These are phyloP conservation scores for Oscheius sp. DNA, from an alignment of 1,140 invertebrate genomes.

Conservation along the genomic window DNA sequence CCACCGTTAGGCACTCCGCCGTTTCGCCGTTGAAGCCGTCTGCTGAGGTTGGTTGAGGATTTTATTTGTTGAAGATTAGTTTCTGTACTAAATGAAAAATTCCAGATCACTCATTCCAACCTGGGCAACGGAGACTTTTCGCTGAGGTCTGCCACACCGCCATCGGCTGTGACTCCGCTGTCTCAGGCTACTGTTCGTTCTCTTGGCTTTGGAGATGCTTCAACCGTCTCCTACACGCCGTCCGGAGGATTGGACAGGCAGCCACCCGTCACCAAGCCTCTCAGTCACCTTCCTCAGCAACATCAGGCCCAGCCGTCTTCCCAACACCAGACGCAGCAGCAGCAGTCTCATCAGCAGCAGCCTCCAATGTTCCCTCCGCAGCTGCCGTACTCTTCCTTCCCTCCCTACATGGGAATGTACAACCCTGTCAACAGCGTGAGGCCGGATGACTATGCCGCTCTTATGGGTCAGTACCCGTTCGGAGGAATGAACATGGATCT, in stretches of 20 bases:
- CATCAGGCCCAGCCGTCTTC: constrained; percentile 5
- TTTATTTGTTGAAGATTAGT: neutral
- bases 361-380: constrained; percentile 21
- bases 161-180: neutral
- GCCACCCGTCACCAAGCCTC: neutral
- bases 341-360: constrained; percentile 1
- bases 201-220: constrained; percentile 10
- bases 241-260: neutral
- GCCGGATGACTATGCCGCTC: constrained; percentile 11
- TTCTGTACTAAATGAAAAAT: too few species aligned
- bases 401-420: constrained; percentile 25
- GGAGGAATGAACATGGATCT: constrained; percentile 7
- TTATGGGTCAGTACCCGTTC: constrained; percentile 15
- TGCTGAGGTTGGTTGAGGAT: neutral
- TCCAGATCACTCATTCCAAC: too few species aligned
- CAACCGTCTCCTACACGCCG: constrained; percentile 2
- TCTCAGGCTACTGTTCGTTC: neutral
- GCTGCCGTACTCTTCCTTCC: constrained; percentile 11
- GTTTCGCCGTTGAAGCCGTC: neutral
- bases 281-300: neutral
- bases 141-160: constrained; percentile 3
- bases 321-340: constrained; percentile 14
- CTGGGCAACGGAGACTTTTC: constrained; percentile 24
- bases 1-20: constrained; percentile 2
- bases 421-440: constrained; percentile 7